phyloP scores from a whole-genome alignment of 2,888 invertebrate species.

The Drosophila dives region DNA sequence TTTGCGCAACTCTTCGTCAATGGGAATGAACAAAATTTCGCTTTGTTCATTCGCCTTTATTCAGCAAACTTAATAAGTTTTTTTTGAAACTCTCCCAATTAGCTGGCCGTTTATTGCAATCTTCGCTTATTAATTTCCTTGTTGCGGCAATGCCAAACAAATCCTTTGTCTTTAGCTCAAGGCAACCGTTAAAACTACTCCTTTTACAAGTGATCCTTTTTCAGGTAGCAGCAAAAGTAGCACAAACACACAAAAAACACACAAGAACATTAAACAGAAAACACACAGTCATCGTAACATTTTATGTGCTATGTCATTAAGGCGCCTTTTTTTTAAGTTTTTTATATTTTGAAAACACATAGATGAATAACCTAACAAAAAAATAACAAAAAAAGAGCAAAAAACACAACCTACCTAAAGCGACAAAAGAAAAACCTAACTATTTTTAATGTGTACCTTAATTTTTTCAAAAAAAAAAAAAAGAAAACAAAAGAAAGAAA shows the following conservation, averaged over 20 bases:
- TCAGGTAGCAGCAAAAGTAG: slow-evolving; percentile 41
- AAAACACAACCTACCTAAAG: slow-evolving; percentile 74
- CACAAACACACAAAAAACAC: slow-evolving; percentile 35
- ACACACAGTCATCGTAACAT: slow-evolving; percentile 47
- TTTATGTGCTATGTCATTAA: slow-evolving; percentile 68
- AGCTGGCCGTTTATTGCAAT: slow-evolving; percentile 57
- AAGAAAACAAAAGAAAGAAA: slow-evolving; percentile 19
- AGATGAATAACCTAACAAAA: slow-evolving; percentile 31
- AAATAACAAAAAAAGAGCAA: slow-evolving; percentile 16
- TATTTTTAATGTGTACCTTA: slow-evolving; percentile 83
- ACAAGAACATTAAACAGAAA: slow-evolving; percentile 25
- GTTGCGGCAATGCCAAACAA: slow-evolving; percentile 45
- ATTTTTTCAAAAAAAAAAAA: slow-evolving; percentile 61
- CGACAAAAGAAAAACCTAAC: slow-evolving; percentile 77
- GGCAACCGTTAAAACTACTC: slow-evolving; percentile 34
- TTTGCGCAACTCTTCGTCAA: slow-evolving; percentile 1
- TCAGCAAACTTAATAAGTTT: slow-evolving; percentile 60
- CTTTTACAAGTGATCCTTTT: slow-evolving; percentile 13
- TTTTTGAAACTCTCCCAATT: slow-evolving; percentile 62
- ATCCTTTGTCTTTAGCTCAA: slow-evolving; percentile 52
- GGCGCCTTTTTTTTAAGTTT: slow-evolving; percentile 63
- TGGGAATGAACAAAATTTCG: neutral
- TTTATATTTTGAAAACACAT: slow-evolving; percentile 52
- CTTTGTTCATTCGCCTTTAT: slow-evolving; percentile 28
- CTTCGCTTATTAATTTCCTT: slow-evolving; percentile 43